Evolutionary conservation across 2,888 invertebrate genomes (phyloP).

Genomic region (Chorisops tibialis): DNA sequence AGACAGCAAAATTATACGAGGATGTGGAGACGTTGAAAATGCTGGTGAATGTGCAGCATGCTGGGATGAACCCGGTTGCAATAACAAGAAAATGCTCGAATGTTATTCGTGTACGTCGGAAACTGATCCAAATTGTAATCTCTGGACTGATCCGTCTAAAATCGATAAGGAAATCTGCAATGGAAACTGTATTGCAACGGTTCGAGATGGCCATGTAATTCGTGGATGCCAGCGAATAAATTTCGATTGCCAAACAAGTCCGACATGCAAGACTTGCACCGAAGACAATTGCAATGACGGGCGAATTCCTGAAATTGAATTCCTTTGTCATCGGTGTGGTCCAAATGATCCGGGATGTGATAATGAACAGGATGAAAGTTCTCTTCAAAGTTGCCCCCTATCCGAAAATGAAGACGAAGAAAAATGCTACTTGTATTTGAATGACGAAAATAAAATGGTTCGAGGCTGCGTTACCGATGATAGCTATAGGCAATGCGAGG

Average conservation of each 20-base stretch:
- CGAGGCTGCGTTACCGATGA: conserved; percentile 26
- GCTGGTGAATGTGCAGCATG: background rate
- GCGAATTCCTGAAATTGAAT: conserved; percentile 37
- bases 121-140: conserved; percentile 22
- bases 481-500: background rate
- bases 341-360: conserved; percentile 5
- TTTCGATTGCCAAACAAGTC: conserved; percentile 36
- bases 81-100: conserved; percentile 33
- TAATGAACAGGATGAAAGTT: background rate
- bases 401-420: conserved; percentile 18
- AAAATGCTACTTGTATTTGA: conserved; percentile 23
- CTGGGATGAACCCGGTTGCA: conserved; percentile 8
- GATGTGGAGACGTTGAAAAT: background rate
- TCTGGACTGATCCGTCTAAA: background rate
- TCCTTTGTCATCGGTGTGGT: conserved; percentile 38
- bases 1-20: conserved; percentile 3
- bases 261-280: background rate
- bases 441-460: conserved; percentile 19
- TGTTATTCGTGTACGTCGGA: conserved; percentile 24
- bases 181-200: conserved; percentile 12
- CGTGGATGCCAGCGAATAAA: background rate
- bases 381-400: background rate
- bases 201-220: conserved; percentile 12
- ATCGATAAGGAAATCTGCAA: conserved; percentile 9
- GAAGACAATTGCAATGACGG: conserved; percentile 37